Evolutionary conservation across 2,888 invertebrate species (phyloP), one percentile per base, ranked within the genome.

Genomic region (Lasioglossum vierecki): DNA sequence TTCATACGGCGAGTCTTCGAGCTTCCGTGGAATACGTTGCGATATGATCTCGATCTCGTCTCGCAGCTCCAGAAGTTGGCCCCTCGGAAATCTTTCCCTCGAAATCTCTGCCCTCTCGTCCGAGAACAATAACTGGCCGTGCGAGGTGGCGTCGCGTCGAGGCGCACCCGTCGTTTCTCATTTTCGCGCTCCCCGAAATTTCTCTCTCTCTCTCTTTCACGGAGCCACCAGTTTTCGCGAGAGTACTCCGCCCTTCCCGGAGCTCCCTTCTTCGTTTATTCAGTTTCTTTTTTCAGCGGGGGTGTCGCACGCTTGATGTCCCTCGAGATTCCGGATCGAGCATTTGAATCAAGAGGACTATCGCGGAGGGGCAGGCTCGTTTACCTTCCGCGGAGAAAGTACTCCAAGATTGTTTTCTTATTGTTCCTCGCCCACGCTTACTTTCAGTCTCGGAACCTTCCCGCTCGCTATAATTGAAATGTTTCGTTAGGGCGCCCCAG

Each of bases 121-220:
- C 77, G 86, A 35, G 87, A 88, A 90, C 91, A 88, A 89, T 89
- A 86, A 90, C 88, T 82, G 86, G 44, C 86, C 86, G 84, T 72
- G 63, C 84, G 82, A 77, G 70, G 44, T 74, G 76, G 73, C 53
- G 71, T 86, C 85, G 85, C 79, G 82, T 73, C n/a, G n/a, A 57
- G 57, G 57, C 70, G 72, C 87, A 84, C 87, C 86, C 73, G 70
- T 88, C 92, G 85, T 92, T 91, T 90, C 88, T 91, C 92, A 92
- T 91, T 92, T 92, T 92, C 91, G 88, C 92, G 88, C 92, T 87
- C 83, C 79, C 81, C 77, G 80, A 82, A 79, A 68, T 39, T 22
- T 39, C 18, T 39, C n/a, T 57, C 53, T 53, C 53, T 53, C 22
- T 26, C 60, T n/a, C 26, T 13, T 26, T 30, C 66, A 18, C 35